phyloP scores from a whole-genome alignment of 2,113 vertebrate genomes.

The Larimichthys crocea region DNA sequence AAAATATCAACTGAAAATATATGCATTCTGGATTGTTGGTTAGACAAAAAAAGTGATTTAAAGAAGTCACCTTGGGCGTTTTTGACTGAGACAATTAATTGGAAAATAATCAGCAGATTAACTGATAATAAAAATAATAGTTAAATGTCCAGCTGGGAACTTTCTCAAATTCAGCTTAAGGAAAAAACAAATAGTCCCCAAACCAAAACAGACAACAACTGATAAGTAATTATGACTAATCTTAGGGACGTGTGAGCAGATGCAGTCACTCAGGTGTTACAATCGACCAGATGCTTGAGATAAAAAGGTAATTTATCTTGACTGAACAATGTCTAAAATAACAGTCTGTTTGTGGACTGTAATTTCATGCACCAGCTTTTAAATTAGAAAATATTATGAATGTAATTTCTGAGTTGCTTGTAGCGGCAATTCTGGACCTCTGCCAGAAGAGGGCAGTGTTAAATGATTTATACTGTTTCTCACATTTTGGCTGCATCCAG shows the following conservation, averaged over 20 bases:
- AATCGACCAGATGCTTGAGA: neutral
- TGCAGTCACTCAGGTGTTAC: neutral
- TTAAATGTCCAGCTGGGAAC: neutral
- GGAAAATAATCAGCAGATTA: neutral
- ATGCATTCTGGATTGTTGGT: neutral
- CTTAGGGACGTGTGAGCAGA: neutral
- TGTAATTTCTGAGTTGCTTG: neutral
- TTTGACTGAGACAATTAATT: neutral
- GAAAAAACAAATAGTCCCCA: neutral
- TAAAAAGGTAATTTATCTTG: neutral
- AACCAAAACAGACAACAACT: neutral
- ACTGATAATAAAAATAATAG: conserved; percentile 6
- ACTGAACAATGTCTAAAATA: neutral
- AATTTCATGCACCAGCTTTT: neutral
- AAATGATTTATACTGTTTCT: conserved; percentile 36
- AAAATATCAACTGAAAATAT: neutral
- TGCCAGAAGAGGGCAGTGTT: conserved; percentile 81
- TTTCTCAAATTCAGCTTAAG: neutral
- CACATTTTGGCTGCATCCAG: conserved; percentile 14
- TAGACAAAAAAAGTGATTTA: neutral
- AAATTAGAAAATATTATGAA: neutral
- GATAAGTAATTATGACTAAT: neutral
- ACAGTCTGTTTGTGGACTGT: neutral
- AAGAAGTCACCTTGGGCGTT: neutral
- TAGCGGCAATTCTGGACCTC: conserved; percentile 27